phyloP scores from a whole-genome alignment of 2,113 vertebrate genomes.

The Pseudorectes ferrugineus region DNA sequence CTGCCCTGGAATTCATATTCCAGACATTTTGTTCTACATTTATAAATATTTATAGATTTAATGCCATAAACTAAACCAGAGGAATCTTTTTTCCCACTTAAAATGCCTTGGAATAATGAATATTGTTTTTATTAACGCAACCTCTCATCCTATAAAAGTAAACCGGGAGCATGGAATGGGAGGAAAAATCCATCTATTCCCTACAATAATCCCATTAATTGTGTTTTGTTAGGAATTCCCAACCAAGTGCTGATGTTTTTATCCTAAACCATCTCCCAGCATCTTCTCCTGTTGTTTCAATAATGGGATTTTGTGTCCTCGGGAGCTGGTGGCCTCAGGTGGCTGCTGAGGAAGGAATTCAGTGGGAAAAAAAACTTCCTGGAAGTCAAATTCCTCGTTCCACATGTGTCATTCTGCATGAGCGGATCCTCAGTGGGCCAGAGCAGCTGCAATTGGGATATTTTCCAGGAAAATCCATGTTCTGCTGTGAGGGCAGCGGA shows the following conservation, averaged over 20 bases:
- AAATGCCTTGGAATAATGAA: neutral
- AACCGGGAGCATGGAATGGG: neutral
- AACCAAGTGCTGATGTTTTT: neutral
- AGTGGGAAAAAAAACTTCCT: neutral
- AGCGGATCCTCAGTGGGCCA: neutral
- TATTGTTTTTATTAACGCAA: neutral
- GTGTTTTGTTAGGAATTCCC: neutral
- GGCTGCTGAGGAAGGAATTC: neutral
- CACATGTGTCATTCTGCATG: rapidly evolving
- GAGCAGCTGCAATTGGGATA: neutral
- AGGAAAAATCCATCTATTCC: neutral
- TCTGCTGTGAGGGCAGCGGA: neutral
- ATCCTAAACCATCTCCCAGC: neutral
- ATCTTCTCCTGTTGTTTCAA: neutral
- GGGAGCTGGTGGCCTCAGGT: neutral
- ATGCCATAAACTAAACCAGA: neutral
- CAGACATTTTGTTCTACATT: neutral
- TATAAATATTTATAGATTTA: neutral
- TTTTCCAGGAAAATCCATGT: neutral
- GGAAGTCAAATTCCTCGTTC: neutral
- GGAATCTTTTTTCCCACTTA: neutral
- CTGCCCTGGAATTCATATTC: neutral
- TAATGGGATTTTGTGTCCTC: neutral
- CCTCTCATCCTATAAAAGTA: neutral
- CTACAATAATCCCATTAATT: neutral